Percentiles rank a stretch among this genome's conserved stretches.
phyloP scores from a whole-genome alignment of 2,797 vertebrate genomes.

The Crenichthys baileyi region DNA sequence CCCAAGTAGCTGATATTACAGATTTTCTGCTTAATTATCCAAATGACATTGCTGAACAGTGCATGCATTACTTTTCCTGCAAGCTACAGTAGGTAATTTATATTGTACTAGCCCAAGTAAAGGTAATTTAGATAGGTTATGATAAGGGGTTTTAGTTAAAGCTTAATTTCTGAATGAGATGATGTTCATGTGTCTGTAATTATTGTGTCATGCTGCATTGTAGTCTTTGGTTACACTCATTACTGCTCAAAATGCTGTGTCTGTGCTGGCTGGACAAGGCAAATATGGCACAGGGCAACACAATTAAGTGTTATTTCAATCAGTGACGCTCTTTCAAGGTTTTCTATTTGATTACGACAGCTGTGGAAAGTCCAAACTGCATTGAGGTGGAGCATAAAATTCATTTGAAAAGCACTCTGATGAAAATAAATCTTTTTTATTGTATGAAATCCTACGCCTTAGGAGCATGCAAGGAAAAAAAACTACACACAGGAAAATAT shows the following conservation, averaged over 20 bases:
- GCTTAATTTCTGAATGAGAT: conserved; percentile 19
- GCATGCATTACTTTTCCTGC: conserved; percentile 46
- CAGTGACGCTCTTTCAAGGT: conserved; percentile 61
- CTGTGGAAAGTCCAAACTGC: conserved; percentile 59
- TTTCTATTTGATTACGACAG: conserved; percentile 70
- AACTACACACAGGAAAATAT: conserved; percentile 50
- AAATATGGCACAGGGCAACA: conserved; percentile 61
- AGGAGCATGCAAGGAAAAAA: conserved; percentile 55
- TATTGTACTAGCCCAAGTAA: conserved; percentile 45
- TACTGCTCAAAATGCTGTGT: conserved; percentile 60
- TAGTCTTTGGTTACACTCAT: conserved; percentile 71
- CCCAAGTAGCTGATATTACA: conserved; percentile 63
- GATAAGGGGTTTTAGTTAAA: conserved; percentile 55
- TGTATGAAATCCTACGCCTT: conserved; percentile 69
- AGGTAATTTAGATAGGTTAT: conserved; percentile 65
- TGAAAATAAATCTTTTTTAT: conserved; percentile 70
- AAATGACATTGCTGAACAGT: conserved; percentile 53
- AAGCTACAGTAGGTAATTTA: conserved; percentile 58
- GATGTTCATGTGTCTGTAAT: conserved; percentile 60
- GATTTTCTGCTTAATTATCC: conserved; percentile 74
- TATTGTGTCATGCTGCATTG: conserved; percentile 70
- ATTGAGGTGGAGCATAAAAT: conserved; percentile 79
- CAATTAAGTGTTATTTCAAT: conserved; percentile 77
- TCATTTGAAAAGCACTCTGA: conserved; percentile 75
- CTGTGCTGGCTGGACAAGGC: conserved; percentile 59